These are phyloP conservation scores for Xanthorhoe designata DNA, from an alignment of 2,888 invertebrate species.

Conservation along the genomic window DNA sequence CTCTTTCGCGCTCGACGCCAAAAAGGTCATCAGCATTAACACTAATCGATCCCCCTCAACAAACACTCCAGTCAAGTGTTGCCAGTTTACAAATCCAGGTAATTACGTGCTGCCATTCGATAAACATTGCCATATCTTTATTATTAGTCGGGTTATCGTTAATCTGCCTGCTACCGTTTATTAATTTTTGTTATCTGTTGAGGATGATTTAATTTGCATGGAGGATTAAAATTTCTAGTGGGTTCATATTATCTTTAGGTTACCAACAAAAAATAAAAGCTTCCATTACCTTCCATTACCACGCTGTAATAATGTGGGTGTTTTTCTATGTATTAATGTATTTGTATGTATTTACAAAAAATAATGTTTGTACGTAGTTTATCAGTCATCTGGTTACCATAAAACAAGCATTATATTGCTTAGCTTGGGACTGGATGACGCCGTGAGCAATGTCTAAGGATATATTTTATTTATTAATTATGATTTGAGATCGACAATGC, in stretches of 20 bases:
- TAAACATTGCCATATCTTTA: slow-evolving; percentile 55
- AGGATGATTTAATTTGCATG: slow-evolving; percentile 16
- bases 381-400: too few species aligned
- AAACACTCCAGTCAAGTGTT: slow-evolving; percentile 56
- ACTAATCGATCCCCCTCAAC: slow-evolving; percentile 40
- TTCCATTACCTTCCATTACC: too few species aligned
- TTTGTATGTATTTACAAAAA: too few species aligned
- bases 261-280: too few species aligned
- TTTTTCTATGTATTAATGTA: too few species aligned
- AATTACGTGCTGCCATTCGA: slow-evolving; percentile 77
- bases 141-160: slow-evolving; percentile 55
- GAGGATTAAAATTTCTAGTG: neutral
- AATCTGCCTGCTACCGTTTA: slow-evolving; percentile 66
- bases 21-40: slow-evolving; percentile 41
- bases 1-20: neutral
- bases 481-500: too few species aligned
- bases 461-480: too few species aligned
- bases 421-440: too few species aligned
- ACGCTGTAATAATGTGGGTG: too few species aligned
- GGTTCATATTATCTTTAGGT: neutral
- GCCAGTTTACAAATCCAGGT: slow-evolving; percentile 66
- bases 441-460: too few species aligned
- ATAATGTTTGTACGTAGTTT: too few species aligned
- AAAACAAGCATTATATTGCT: too few species aligned
- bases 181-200: slow-evolving; percentile 58